phyloP scores from a whole-genome alignment of 2,888 invertebrate species.

The Tetramorium bicarinatum region DNA sequence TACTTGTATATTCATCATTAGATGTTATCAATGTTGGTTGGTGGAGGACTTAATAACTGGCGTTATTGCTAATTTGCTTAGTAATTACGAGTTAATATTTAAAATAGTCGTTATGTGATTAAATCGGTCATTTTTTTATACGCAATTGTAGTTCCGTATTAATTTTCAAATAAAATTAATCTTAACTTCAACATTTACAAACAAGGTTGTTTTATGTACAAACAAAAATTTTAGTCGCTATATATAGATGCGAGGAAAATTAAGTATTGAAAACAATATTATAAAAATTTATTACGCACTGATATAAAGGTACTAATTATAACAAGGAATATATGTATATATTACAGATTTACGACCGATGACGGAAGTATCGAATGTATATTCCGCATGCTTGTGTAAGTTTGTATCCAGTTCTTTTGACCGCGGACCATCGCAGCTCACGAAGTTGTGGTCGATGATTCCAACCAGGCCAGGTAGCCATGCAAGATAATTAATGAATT shows the following conservation, averaged over 20 bases:
- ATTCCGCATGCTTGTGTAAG: not conserved
- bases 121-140: slow-evolving; percentile 1
- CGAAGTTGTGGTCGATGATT: slow-evolving; percentile 65
- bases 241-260: not conserved
- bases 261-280: not conserved
- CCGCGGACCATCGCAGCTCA: slow-evolving; percentile 50
- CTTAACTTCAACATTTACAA: not conserved
- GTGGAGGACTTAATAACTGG: slow-evolving; percentile 40
- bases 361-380: not conserved
- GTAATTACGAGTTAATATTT: slow-evolving; percentile 41
- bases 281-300: not conserved
- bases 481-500: slow-evolving; percentile 74
- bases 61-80: slow-evolving; percentile 47
- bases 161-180: not conserved
- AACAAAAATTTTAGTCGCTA: not conserved
- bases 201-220: not conserved
- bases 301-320: not conserved
- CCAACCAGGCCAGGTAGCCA: slow-evolving; percentile 52
- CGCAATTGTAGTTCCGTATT: not conserved
- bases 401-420: slow-evolving; percentile 13
- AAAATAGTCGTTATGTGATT: slow-evolving; percentile 40
- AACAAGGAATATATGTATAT: not conserved
- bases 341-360: slow-evolving; percentile 14
- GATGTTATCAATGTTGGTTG: slow-evolving; percentile 45
- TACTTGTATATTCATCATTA: slow-evolving; percentile 52